Evolutionary conservation across 2,888 invertebrate genomes (phyloP).

Genomic region (Doris montereyensis): DNA sequence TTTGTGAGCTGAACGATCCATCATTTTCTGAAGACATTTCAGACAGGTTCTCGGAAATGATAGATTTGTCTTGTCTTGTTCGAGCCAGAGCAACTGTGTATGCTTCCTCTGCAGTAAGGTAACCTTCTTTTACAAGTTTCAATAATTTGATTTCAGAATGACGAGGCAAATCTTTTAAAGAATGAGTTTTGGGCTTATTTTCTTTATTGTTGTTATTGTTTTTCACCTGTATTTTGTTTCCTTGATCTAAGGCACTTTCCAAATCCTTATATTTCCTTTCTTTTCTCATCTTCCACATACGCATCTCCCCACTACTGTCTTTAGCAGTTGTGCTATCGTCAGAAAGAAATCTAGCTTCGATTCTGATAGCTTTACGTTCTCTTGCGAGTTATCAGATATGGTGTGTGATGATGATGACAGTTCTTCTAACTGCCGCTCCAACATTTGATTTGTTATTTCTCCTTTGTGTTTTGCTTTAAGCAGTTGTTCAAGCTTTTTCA

Average conservation of each 20-base stretch:
- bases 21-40: slow-evolving; percentile 12
- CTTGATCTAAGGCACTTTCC: not conserved
- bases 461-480: slow-evolving; percentile 58
- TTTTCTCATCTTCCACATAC: slow-evolving; percentile 32
- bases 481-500: slow-evolving; percentile 61
- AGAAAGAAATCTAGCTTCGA: slow-evolving; percentile 48
- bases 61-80: not conserved
- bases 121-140: slow-evolving; percentile 34
- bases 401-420: slow-evolving; percentile 59
- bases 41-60: not conserved
- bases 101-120: slow-evolving; percentile 34
- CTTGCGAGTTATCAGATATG: slow-evolving; percentile 49
- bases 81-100: slow-evolving; percentile 32
- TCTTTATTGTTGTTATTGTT: slow-evolving; percentile 10
- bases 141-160: slow-evolving; percentile 16
- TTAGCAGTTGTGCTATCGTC: slow-evolving; percentile 60
- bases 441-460: slow-evolving; percentile 54
- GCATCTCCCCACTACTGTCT: slow-evolving; percentile 58
- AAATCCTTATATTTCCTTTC: not conserved
- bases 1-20: not conserved
- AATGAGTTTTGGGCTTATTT: not conserved
- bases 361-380: slow-evolving; percentile 45
- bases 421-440: slow-evolving; percentile 54
- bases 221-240: slow-evolving; percentile 10
- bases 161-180: not conserved